Evolutionary conservation across 2,113 vertebrate species (phyloP).

Genomic region (Burhinus bistriatus): DNA sequence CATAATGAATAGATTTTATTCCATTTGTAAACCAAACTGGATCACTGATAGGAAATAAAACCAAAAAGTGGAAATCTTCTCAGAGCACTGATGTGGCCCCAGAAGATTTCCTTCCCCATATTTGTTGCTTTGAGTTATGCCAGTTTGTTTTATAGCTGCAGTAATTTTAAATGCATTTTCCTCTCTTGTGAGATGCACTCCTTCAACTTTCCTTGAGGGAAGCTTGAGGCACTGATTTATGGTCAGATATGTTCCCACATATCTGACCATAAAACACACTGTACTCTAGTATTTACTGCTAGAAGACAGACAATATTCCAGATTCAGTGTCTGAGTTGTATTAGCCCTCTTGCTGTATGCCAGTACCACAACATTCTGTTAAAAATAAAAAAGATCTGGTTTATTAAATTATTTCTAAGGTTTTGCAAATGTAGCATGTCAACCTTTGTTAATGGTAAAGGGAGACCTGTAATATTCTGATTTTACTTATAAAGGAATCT

Average conservation of each 20-base stretch:
- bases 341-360: not conserved
- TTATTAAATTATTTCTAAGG: not conserved
- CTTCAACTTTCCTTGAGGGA: conserved; percentile 71
- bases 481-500: not conserved
- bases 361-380: not conserved
- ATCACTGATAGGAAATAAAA: conserved; percentile 68
- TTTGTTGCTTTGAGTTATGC: conserved; percentile 73
- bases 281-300: conserved; percentile 44
- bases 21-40: conserved; percentile 41
- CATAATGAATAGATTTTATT: conserved; percentile 52
- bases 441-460: not conserved
- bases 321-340: not conserved
- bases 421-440: not conserved
- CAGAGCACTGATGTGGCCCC: conserved; percentile 39
- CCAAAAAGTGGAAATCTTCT: conserved; percentile 59
- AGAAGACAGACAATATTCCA: conserved; percentile 10
- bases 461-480: not conserved
- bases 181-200: conserved; percentile 68
- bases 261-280: conserved; percentile 58
- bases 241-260: conserved; percentile 39
- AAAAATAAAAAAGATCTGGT: not conserved
- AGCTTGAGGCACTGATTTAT: conserved; percentile 69
- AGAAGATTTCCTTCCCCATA: conserved; percentile 39
- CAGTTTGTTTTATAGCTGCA: conserved; percentile 70
- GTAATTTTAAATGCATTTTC: conserved; percentile 75